Evolutionary conservation across 2,797 vertebrate species (phyloP).

Genomic region (Distichodus sexfasciatus): DNA sequence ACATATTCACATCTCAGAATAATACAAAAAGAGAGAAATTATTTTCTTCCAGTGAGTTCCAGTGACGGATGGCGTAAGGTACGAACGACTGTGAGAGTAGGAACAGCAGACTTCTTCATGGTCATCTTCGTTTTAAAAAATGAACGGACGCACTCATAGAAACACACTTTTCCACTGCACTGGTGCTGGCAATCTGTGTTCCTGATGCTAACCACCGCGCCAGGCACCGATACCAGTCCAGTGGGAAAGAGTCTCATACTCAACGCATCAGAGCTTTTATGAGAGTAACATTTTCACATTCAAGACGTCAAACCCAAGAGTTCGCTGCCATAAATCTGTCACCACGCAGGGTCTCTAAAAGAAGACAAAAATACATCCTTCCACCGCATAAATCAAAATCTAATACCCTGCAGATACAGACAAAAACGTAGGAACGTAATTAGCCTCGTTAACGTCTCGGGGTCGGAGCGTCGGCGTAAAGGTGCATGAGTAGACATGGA

Average conservation of each 20-base stretch:
- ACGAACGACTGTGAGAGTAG: no score
- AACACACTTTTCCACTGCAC: no score
- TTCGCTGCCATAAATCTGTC: constrained; percentile 11
- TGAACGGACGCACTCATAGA: no score
- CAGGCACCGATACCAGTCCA: no score
- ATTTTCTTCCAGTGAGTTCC: constrained; percentile 31
- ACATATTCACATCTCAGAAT: constrained; percentile 42
- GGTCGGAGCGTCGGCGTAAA: no score
- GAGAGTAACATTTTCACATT: constrained; percentile 38
- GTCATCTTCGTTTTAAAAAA: no score
- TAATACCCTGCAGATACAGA: constrained; percentile 30
- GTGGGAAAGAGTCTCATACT: no score
- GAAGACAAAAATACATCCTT: constrained; percentile 3
- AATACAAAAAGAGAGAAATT: constrained; percentile 23
- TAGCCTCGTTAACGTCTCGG: no score
- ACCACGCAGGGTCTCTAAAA: not conserved
- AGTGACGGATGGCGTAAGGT: not conserved
- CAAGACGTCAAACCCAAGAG: constrained; percentile 20
- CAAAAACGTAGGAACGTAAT: constrained; percentile 19
- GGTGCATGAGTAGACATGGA: constrained; percentile 23
- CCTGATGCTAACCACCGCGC: no score
- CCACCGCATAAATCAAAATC: constrained; percentile 17
- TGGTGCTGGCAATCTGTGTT: no score
- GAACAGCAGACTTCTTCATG: no score
- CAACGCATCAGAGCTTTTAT: no score